Conservation (phyloP, 2,888 invertebrate species). For the Imbricaverruca yamaguchii region DNA sequence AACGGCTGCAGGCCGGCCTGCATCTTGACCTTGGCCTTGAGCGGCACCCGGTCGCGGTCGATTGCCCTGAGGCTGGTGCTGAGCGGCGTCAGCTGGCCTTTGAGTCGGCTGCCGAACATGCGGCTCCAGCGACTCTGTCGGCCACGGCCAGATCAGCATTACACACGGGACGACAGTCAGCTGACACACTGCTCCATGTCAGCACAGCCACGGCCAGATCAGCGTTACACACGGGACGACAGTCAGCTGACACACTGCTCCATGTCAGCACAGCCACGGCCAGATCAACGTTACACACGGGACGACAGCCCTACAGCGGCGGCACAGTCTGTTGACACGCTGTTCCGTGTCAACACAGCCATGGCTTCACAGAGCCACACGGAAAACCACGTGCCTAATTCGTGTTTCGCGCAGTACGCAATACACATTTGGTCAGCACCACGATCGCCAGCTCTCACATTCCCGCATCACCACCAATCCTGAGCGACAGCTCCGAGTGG, state of each 20-base stretch:
- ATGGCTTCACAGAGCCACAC: background rate
- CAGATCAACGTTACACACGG: background rate
- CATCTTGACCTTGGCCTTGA: slow-evolving; percentile 13
- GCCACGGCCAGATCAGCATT: background rate
- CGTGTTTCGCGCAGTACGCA: no score
- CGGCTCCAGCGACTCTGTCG: slow-evolving; percentile 12
- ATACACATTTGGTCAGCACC: no score
- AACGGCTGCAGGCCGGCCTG: slow-evolving; percentile 15
- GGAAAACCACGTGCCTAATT: no score
- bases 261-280: background rate
- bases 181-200: no score
- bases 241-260: no score
- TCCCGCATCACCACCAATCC: no score
- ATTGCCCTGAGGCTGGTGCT: background rate
- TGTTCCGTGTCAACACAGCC: no score
- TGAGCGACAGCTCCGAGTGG: no score
- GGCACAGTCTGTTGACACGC: no score
- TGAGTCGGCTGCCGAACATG: slow-evolving; percentile 5
- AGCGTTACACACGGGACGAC: background rate
- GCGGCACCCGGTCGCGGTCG: slow-evolving; percentile 1
- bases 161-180: background rate
- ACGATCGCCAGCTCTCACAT: no score
- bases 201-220: background rate
- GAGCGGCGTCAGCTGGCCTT: background rate
- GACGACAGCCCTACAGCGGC: no score